Evolutionary conservation across 1,140 invertebrate genomes (phyloP).

Genomic region (Aphelenchoides besseyi): DNA sequence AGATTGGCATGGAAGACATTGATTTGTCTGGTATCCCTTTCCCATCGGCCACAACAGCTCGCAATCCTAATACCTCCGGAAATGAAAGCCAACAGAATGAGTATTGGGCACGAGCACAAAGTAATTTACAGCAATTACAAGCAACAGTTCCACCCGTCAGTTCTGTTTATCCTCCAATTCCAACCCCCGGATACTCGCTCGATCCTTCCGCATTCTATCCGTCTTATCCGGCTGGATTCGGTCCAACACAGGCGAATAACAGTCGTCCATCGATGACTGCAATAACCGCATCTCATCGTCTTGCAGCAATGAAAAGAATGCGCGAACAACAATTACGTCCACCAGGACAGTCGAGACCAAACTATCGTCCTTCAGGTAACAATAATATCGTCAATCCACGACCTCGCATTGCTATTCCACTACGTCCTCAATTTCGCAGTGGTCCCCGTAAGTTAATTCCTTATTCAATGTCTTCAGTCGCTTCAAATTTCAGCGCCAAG

Average conservation of each 20-base stretch:
- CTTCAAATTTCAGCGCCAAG: constrained; percentile 18
- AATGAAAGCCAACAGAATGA: background rate
- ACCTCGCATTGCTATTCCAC: background rate
- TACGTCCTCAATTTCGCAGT: background rate
- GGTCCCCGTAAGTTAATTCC: background rate
- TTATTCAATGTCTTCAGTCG: background rate
- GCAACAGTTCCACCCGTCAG: background rate
- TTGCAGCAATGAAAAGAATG: background rate
- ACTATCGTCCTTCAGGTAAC: too few relatives aligned
- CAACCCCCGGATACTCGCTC: background rate
- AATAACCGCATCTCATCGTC: background rate
- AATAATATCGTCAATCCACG: too few relatives aligned
- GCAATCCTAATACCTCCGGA: background rate
- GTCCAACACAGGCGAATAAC: too few relatives aligned
- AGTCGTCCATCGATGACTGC: too few relatives aligned
- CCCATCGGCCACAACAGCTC: background rate
- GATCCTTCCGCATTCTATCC: background rate
- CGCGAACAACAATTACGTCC: background rate
- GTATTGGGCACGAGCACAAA: constrained; percentile 5
- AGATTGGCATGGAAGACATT: background rate
- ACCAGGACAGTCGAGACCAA: too few relatives aligned
- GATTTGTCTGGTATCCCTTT: background rate
- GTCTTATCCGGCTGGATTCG: too few relatives aligned
- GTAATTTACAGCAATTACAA: background rate
- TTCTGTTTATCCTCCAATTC: background rate